Base-by-base conservation (phyloP, 1,140 invertebrate genomes). In the Thaumetopoea pityocampa region DNA sequence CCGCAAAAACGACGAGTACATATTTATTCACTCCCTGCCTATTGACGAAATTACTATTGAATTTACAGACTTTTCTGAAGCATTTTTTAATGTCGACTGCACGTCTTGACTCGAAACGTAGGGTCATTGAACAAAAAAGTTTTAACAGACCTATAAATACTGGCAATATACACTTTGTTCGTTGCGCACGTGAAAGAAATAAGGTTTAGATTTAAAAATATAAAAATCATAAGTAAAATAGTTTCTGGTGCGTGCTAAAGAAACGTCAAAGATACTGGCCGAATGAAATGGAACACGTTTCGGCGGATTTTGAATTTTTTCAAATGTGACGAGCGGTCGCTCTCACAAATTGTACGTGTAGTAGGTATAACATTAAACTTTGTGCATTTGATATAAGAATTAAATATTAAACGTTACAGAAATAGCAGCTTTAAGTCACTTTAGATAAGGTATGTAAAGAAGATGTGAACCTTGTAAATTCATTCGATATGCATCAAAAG, bases 1-100 rank as follows among this genome's bases (percentile, higher is more conserved):
- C 77, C 77, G 77, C 77, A 81, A 77, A 77, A 81, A 79, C 72
- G 71, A 74, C 73, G 77, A 72, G 72, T 71, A 70, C 67, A 60
- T 66, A 63, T 62, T 77, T 77, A 69, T 73, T 58, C 65, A 63
- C 71, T 62, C 69, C 73, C 71, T 69, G 60, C 51, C 64, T 32
- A 51, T 68, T 71, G 63, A 52, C 67, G 57, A 80, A 78, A 81
- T 81, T 70, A 77, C 74, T 74, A 79, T 79, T 81, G 70, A 77
- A 81, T 81, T 77, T 79, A 72, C 19, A 81, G 74, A 79, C 73
- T 80, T 74, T 80, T 65, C 62, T 62, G 58, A 59, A 70, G 66
- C 64, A 73, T 78, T 80, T 80, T 77, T 76, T 61, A 76, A 80
- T 80, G 76, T 71, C 67, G 58, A 72, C 76, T 76, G 58, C 71